Conservation (phyloP, 2,113 vertebrate genomes). For the Pluvianellus socialis region DNA sequence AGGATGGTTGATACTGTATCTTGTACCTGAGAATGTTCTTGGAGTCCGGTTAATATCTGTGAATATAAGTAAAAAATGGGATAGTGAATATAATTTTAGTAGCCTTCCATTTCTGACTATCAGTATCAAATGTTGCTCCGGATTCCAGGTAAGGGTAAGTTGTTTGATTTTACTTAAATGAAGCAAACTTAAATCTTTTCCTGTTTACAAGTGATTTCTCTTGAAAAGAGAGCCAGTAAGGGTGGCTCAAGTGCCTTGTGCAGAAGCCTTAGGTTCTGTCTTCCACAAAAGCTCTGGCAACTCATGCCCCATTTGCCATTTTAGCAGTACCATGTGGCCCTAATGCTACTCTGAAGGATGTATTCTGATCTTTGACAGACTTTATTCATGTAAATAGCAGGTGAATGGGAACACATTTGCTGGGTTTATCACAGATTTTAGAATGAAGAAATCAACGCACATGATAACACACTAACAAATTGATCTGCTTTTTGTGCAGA, state of each 20-base stretch:
- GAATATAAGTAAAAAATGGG: background rate
- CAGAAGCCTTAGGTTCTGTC: background rate
- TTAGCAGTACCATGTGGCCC: background rate
- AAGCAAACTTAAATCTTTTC: background rate
- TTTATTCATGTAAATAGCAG: background rate
- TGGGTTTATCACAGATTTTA: background rate
- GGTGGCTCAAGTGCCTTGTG: background rate
- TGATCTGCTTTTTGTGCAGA: slow-evolving; percentile 65
- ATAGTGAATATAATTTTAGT: background rate
- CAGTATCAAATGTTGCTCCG: background rate
- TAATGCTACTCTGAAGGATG: background rate
- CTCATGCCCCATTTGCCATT: background rate
- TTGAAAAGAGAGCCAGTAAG: background rate
- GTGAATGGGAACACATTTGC: background rate
- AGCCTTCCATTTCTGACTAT: background rate
- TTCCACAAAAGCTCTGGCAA: background rate
- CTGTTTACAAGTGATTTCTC: background rate
- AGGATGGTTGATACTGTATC: background rate
- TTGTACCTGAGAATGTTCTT: background rate
- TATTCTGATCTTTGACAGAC: background rate
- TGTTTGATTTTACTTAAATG: background rate
- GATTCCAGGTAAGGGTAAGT: background rate
- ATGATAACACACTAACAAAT: background rate
- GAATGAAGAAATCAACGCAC: background rate
- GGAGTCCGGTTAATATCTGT: background rate